These are phyloP conservation scores for Homarus americanus DNA, from an alignment of 1,140 invertebrate genomes.

Conservation along the genomic window DNA sequence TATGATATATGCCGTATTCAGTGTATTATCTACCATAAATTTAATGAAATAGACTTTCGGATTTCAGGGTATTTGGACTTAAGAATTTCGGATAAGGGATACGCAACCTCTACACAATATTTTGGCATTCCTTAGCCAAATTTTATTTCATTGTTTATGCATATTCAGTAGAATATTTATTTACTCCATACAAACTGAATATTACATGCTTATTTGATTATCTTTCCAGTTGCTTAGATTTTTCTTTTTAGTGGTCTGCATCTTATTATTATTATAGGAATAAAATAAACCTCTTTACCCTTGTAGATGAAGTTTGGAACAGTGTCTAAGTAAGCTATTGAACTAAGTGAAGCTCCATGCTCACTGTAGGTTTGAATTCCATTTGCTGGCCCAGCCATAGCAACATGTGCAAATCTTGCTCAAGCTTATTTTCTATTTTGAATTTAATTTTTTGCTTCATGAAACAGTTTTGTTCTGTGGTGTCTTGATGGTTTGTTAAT, in stretches of 20 bases:
- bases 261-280: not conserved
- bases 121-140: too few species aligned
- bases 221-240: not conserved
- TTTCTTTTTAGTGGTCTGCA: not conserved
- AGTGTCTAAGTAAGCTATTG: not conserved
- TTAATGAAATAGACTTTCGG: too few species aligned
- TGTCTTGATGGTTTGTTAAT: not conserved
- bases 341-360: not conserved
- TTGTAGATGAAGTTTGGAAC: not conserved
- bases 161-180: too few species aligned
- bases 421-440: not conserved
- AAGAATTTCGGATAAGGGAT: too few species aligned
- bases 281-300: not conserved
- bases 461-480: not conserved
- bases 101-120: too few species aligned
- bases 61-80: too few species aligned
- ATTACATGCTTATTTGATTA: not conserved
- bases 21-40: too few species aligned
- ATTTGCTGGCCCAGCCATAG: not conserved
- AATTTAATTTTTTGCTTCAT: not conserved
- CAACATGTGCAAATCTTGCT: slow-evolving; percentile 7
- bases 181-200: too few species aligned
- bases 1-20: too few species aligned
- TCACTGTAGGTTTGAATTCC: not conserved
- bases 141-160: too few species aligned